Base-by-base conservation (phyloP, 2,888 invertebrate species). In the Cheilosia soror region DNA sequence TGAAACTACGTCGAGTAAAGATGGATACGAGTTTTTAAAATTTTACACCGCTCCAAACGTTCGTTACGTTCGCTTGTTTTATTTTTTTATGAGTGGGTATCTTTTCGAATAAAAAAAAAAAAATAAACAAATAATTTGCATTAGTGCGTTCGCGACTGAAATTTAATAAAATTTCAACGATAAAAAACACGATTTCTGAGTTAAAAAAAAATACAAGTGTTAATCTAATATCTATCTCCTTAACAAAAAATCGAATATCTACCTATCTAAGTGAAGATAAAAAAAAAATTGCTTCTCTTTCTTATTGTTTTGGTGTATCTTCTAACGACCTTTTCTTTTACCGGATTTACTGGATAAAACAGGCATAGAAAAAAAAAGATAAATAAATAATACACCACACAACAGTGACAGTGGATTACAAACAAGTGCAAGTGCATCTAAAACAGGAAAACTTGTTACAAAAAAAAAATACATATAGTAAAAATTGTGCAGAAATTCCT, bases 301-400 rank as follows among this genome's bases (percentile, higher is more conserved):
- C 63, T 40, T 29, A 25, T 53, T 37, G 29, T 33, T 11, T 29
- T 42, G 20, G 42, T 62, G 20, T 44, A 40, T 73, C 53, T 75
- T 20, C 44, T 76, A 84, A 69, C 79, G 83, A 84, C 83, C 73
- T 84, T 79, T 84, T 83, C 73, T 63, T 65, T 58, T 75, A 84
- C 73, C 73, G 79, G 83, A 79, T 84, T 84, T 75, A 79, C 79
- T 84, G 69, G 69, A 79, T 84, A 84, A 79, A 84, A 79, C 79
- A 84, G 40, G 44, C 47, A 57, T 69, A 75, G 73, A 42, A 83
- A 58, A 77, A 25, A 57, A 37, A 37, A 37, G 4, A 37, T 37
- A 80, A 65, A 68, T 37, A 51, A 37, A 47, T 49, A 47, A 44
- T 40, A n/a, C 3, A 37, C 57, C 9, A 60, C 25, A 6, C 58